Conservation (phyloP, 2,797 vertebrate genomes). For the Micropoecilia bifurca region DNA sequence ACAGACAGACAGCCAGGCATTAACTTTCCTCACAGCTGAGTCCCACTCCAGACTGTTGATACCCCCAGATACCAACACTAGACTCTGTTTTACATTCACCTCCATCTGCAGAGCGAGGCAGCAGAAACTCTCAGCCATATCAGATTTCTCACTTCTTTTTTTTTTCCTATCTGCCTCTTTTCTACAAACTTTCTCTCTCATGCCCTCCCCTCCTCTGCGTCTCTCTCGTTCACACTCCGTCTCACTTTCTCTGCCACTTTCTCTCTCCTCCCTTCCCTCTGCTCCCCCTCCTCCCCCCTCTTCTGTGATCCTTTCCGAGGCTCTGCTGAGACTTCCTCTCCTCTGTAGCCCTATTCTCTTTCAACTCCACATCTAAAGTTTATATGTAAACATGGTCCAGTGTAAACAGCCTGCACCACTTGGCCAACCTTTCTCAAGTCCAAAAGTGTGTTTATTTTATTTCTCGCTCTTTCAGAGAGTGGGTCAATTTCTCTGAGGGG, state of each 20-base stretch:
- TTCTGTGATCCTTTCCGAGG: slow-evolving; percentile 74
- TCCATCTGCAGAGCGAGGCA: slow-evolving; percentile 78
- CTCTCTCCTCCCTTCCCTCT: slow-evolving; percentile 25
- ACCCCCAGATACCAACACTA: slow-evolving; percentile 81
- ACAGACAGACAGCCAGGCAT: slow-evolving; percentile 76
- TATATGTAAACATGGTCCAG: slow-evolving; percentile 75
- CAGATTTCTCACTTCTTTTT: slow-evolving; percentile 78
- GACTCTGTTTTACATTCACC: slow-evolving; percentile 84
- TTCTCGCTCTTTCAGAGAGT: slow-evolving; percentile 46
- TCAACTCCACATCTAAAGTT: slow-evolving; percentile 79
- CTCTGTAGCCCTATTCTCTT: slow-evolving; percentile 78
- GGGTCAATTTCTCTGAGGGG: slow-evolving; percentile 54
- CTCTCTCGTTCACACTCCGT: slow-evolving; percentile 60
- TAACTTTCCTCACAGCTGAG: slow-evolving; percentile 76
- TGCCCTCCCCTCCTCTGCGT: slow-evolving; percentile 61
- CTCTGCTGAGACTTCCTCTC: slow-evolving; percentile 78
- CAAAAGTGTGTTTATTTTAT: slow-evolving; percentile 62
- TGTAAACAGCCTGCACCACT: slow-evolving; percentile 71
- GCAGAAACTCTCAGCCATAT: slow-evolving; percentile 78
- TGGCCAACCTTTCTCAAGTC: slow-evolving; percentile 49
- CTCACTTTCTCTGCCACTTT: slow-evolving; percentile 65
- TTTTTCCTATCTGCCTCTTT: slow-evolving; percentile 63
- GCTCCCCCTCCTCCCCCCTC: slow-evolving; percentile 27
- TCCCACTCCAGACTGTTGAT: slow-evolving; percentile 81
- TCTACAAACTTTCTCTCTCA: slow-evolving; percentile 73